Conservation (phyloP, 2,888 invertebrate genomes). For the Oscheius sp. region DNA sequence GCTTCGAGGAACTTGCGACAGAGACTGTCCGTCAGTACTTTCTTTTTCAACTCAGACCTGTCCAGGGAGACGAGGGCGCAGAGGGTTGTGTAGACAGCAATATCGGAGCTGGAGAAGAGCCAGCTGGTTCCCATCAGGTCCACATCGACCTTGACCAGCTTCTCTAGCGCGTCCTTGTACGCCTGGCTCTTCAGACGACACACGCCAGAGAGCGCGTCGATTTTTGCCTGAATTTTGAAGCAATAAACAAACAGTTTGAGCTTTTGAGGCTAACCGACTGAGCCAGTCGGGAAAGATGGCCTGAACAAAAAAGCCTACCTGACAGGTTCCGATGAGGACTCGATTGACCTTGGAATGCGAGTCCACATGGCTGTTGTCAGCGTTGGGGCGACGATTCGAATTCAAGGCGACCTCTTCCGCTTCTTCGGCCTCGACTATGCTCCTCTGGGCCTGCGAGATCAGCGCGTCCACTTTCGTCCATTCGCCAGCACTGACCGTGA, state of each 20-base stretch:
- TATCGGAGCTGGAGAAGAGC: conserved; percentile 91
- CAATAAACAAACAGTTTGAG: neutral
- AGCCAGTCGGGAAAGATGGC: no score
- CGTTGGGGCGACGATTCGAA: conserved; percentile 4
- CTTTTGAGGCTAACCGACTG: no score
- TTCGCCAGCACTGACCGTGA: conserved; percentile 56
- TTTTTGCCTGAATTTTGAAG: conserved; percentile 50
- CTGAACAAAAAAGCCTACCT: conserved; percentile 10
- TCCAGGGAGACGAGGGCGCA: conserved; percentile 97
- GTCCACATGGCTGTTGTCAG: neutral
- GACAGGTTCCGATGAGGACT: conserved; percentile 39
- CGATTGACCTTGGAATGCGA: conserved; percentile 37
- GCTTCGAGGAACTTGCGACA: conserved; percentile 83
- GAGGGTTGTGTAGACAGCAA: conserved; percentile 94
- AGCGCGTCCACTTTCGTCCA: conserved; percentile 59
- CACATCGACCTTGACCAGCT: conserved; percentile 58
- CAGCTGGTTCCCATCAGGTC: conserved; percentile 88
- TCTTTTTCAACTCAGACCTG: conserved; percentile 86
- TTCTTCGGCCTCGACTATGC: conserved; percentile 63
- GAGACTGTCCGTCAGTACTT: conserved; percentile 38
- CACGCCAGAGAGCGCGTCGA: conserved; percentile 56
- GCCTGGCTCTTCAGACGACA: conserved; percentile 40
- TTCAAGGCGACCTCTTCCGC: conserved; percentile 50
- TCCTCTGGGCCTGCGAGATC: conserved; percentile 60
- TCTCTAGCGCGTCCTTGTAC: conserved; percentile 57